Conservation (phyloP, 2,888 invertebrate species). For the Thyatira batis region DNA sequence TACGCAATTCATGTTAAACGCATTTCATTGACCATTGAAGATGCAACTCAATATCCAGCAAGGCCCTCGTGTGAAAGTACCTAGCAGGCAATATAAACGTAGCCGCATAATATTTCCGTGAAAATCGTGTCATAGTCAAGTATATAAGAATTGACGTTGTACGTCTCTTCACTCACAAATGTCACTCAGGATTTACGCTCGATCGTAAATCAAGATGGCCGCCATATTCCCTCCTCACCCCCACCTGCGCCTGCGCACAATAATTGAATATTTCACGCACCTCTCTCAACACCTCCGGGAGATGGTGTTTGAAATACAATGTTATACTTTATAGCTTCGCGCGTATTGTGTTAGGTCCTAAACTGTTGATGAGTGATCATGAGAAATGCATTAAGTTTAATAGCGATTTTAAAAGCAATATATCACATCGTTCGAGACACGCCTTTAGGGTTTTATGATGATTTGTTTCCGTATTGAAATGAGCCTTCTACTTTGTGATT, state of each 20-base stretch:
- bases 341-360: constrained; percentile 79
- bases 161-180: constrained; percentile 72
- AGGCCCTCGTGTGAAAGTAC: constrained; percentile 23
- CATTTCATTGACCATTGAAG: constrained; percentile 40
- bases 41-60: constrained; percentile 20
- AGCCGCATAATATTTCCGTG: constrained; percentile 60
- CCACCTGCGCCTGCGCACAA: constrained; percentile 74
- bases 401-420: constrained; percentile 78
- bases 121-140: constrained; percentile 61
- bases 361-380: constrained; percentile 81
- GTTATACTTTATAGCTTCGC: constrained; percentile 72
- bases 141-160: constrained; percentile 47
- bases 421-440: constrained; percentile 73
- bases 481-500: constrained; percentile 45
- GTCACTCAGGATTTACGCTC: constrained; percentile 78
- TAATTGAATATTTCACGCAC: constrained; percentile 81
- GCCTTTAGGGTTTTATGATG: constrained; percentile 76
- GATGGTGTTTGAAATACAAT: constrained; percentile 69
- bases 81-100: constrained; percentile 42
- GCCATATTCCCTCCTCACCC: constrained; percentile 49
- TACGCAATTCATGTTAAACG: constrained; percentile 18
- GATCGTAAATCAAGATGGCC: constrained; percentile 81
- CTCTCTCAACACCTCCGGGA: constrained; percentile 78
- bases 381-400: constrained; percentile 76
- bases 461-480: constrained; percentile 77